Evolutionary conservation across 2,888 invertebrate genomes (phyloP), one percentile per base, ranked within the genome.

Genomic region (Caenorhabditis panamensis): DNA sequence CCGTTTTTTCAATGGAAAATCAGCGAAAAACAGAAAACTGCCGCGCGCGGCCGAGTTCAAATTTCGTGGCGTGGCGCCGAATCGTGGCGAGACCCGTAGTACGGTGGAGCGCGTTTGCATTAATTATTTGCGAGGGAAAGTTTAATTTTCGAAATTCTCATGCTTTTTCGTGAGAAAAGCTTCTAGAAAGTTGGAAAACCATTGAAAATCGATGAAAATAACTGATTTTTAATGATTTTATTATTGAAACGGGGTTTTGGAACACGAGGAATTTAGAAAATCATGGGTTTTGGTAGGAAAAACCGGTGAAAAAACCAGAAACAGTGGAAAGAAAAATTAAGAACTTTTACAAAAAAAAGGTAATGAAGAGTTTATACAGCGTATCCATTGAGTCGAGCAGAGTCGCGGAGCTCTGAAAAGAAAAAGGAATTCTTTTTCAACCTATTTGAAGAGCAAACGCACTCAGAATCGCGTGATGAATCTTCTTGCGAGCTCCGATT

Each of bases 401-500:
- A 88, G 49, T 89, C 89, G 49, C 89, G 88, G 6, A 89, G 81
- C 68, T 86, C 88, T 88, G 69, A 69, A 85, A 85, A 56, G 44
- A 16, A 18, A 31, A 6, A 31, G 9, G 31, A 31, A 31, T 31
- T 31, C n/a, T 36, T 11, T 36, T 11, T 36, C 36, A 16, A 9
- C 13, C 2, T 9, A 9, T 9, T 41, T 41, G 31, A 31, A 31
- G 31, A 31, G n/a, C 22, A 37, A 64, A 82, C 87, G 56, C 58
- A 89, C 89, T 86, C 26, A 84, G 66, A 63, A 90, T 90, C 9
- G 90, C 90, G 66, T 90, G 88, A 78, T 86, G 85, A 56, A 90
- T 89, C 67, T 90, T 90, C 79, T 90, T 90, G 24, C 90, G 79
- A 8, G 89, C 89, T 18, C 90, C 90, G 63, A 90, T 86, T 16